Evolutionary conservation across 1,140 invertebrate genomes (phyloP), one percentile per base, ranked within the genome.

Genomic region (Drosophila grimshawi): DNA sequence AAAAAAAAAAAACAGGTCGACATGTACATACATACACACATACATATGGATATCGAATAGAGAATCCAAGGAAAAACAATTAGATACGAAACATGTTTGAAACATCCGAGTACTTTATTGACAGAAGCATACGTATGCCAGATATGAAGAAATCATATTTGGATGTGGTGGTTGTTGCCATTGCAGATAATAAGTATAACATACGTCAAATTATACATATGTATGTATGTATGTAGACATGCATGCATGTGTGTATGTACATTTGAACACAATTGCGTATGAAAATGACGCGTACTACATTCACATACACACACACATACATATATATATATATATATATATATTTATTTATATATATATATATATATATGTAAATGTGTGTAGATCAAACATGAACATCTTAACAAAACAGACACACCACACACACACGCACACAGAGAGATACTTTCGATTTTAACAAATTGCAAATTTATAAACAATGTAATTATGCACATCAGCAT

Each of bases 381-480:
- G 19, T 19, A 19, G 19, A 19, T 19, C 19, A 60, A 10, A 7
- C 59, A 56, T 1, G 30, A 41, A 41, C n/a, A n/a, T n/a, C n/a
- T n/a, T n/a, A n/a, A n/a, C 41, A 27, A 41, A 35, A 55, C 6
- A 37, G 11, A 19, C 19, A 19, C 19, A 19, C 19, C 19, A 19
- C 19, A 19, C 19, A 19, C 19, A 19, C 19, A 19, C 19, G 2
- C 33, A 55, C 51, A 11, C 33, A 55, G 41, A 11, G 6, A 67
- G 39, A 29, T 60, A 49, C 46, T 55, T 41, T 41, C 33, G 35
- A 19, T 48, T 43, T 52, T 46, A 19, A 19, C 19, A 19, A 19
- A 19, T 19, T 19, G 19, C 19, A 19, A 19, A 19, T 77, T 76
- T 77, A 83, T 80, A 80, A 85, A 83, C 72, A 83, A 83, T 69